Percentiles rank a stretch among this genome's conserved stretches.
Evolutionary conservation across 35 echinoderm and acorn worm genomes (phyloP).

Genomic region (Strongylocentrotus purpuratus): DNA sequence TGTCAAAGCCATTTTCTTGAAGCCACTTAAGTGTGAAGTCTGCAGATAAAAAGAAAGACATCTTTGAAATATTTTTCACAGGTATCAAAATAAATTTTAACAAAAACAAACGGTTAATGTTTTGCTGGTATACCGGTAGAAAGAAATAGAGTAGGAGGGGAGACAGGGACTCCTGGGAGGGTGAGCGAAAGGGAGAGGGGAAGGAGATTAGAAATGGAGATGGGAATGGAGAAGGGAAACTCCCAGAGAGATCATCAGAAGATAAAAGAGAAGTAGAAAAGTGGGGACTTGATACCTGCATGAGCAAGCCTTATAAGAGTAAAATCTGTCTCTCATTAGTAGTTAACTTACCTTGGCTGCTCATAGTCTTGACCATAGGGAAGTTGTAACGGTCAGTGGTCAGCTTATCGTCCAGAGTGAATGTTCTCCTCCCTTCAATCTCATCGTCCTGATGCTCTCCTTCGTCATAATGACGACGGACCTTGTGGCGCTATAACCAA

Average conservation of each 20-base stretch:
- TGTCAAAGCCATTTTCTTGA: conserved; percentile 87
- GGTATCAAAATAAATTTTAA: too few relatives aligned
- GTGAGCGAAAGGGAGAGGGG: too few relatives aligned
- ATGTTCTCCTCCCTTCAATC: conserved; percentile 93
- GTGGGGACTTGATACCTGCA: background rate
- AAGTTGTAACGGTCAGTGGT: conserved; percentile 64
- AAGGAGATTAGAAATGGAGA: too few relatives aligned
- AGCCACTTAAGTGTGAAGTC: conserved; percentile 81
- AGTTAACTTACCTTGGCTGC: conserved; percentile 71
- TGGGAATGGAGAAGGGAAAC: too few relatives aligned
- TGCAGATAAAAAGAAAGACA: background rate
- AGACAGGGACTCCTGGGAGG: too few relatives aligned
- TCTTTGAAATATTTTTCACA: too few relatives aligned
- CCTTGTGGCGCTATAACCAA: conserved; percentile 78
- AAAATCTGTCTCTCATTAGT: background rate
- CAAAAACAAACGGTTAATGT: too few relatives aligned
- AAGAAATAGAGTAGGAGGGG: too few relatives aligned
- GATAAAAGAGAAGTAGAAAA: background rate
- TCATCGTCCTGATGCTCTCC: conserved; percentile 97
- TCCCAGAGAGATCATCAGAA: background rate
- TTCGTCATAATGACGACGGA: conserved; percentile 90
- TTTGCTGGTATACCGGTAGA: too few relatives aligned
- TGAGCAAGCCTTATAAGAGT: too few relatives aligned
- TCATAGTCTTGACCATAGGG: conserved; percentile 78
- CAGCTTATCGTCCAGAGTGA: conserved; percentile 86